Percentiles rank a stretch among this genome's conserved stretches.
These are phyloP conservation scores for Turnix velox DNA, from an alignment of 2,113 vertebrate species.

Conservation along the genomic window DNA sequence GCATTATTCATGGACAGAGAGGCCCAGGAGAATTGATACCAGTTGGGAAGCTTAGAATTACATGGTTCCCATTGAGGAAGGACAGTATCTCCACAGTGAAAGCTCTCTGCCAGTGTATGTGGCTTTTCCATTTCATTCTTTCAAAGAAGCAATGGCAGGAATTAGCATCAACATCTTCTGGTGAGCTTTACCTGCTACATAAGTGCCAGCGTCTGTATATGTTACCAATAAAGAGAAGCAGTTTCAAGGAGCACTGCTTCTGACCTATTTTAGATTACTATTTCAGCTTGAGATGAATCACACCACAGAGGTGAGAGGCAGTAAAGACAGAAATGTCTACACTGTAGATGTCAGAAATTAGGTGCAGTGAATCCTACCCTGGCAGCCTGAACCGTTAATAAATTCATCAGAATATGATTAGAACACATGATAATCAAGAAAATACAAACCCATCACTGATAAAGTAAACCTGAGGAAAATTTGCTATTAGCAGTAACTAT, in stretches of 20 bases:
- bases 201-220: background rate
- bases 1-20: background rate
- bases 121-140: background rate
- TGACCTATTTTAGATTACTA: slow-evolving; percentile 54
- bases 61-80: background rate
- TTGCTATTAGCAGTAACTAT: background rate
- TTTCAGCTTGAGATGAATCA: slow-evolving; percentile 54
- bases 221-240: background rate
- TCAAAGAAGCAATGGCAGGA: background rate
- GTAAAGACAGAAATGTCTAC: slow-evolving; percentile 43
- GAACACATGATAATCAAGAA: background rate
- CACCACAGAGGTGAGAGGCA: slow-evolving; percentile 27
- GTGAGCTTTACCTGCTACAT: background rate
- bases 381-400: background rate
- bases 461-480: background rate
- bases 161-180: background rate
- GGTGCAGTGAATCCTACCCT: background rate
- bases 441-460: background rate
- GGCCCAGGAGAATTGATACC: background rate
- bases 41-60: background rate
- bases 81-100: background rate
- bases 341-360: slow-evolving; percentile 2
- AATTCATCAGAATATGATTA: background rate
- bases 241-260: slow-evolving; percentile 32
- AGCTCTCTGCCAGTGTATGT: background rate